Percentiles rank a stretch among this genome's conserved stretches.
Evolutionary conservation across 2,113 vertebrate species (phyloP).

Genomic region (Halcyon malimbica): DNA sequence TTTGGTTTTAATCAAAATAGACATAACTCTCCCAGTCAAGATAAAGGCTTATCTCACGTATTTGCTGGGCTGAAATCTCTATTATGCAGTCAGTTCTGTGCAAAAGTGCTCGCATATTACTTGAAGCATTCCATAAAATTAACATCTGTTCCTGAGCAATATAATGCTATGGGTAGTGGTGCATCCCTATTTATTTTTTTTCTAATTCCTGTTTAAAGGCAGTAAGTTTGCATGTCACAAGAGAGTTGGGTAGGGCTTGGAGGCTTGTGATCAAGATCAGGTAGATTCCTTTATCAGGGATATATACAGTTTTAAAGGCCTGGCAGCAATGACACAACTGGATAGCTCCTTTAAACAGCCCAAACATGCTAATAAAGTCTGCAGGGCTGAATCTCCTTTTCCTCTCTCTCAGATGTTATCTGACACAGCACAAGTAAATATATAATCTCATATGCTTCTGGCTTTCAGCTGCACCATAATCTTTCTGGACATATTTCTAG

Average conservation of each 20-base stretch:
- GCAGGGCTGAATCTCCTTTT: constrained; percentile 5
- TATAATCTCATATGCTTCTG: constrained; percentile 24
- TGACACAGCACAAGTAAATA: constrained; percentile 52
- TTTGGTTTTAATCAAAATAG: constrained; percentile 28
- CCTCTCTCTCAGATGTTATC: constrained; percentile 19
- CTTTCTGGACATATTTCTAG: constrained; percentile 39
- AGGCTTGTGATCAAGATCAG: constrained; percentile 45
- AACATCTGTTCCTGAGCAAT: constrained; percentile 19
- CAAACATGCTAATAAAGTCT: constrained; percentile 44
- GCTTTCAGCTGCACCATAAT: constrained; percentile 22
- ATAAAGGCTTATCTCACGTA: constrained; percentile 36
- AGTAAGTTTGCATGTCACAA: constrained; percentile 54
- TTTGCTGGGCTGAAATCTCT: constrained; percentile 37
- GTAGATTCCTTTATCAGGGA: constrained; percentile 58
- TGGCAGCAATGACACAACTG: constrained; percentile 40
- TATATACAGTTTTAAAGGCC: constrained; percentile 54
- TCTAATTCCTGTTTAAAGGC: constrained; percentile 29
- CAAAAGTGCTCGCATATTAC: constrained; percentile 57
- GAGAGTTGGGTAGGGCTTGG: neutral
- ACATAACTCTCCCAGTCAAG: neutral
- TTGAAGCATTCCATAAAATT: constrained; percentile 57
- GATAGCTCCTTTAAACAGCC: constrained; percentile 54
- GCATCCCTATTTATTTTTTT: neutral
- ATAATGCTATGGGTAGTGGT: constrained; percentile 42
- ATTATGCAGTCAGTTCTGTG: constrained; percentile 35